These are phyloP conservation scores for Phaonia tiefii DNA, from an alignment of 2,888 invertebrate genomes.

Conservation along the genomic window DNA sequence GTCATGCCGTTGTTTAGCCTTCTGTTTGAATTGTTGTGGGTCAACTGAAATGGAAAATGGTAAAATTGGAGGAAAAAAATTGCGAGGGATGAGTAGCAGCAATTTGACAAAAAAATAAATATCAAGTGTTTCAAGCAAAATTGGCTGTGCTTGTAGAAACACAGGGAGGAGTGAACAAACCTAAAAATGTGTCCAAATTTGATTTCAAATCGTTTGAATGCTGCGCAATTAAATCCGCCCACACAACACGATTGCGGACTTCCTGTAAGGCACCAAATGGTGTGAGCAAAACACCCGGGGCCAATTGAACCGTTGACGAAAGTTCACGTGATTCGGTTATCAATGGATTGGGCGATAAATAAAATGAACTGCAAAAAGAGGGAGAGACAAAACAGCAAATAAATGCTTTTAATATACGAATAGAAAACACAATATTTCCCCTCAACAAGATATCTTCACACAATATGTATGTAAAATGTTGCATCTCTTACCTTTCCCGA, in stretches of 20 bases:
- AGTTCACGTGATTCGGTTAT: conserved; percentile 76
- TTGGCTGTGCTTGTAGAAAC: conserved; percentile 37
- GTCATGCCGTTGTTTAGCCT: conserved; percentile 74
- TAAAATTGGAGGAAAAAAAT: background rate
- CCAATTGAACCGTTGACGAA: conserved; percentile 76
- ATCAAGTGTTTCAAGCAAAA: conserved; percentile 41
- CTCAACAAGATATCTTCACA: conserved; percentile 45
- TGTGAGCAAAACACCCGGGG: conserved; percentile 77
- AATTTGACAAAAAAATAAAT: background rate
- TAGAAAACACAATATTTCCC: conserved; percentile 11
- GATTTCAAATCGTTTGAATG: conserved; percentile 76
- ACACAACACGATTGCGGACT: conserved; percentile 77
- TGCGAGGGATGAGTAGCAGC: conserved; percentile 13
- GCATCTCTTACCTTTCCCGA: conserved; percentile 73
- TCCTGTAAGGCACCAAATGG: conserved; percentile 77
- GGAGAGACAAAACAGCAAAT: conserved; percentile 20
- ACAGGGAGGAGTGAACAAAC: conserved; percentile 71
- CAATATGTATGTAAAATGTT: background rate
- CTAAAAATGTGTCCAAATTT: conserved; percentile 76
- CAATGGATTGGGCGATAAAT: conserved; percentile 78
- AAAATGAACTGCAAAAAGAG: conserved; percentile 71
- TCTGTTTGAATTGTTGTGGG: conserved; percentile 71
- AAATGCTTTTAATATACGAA: background rate
- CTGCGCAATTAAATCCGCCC: conserved; percentile 77
- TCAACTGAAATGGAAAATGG: conserved; percentile 73